Conservation (phyloP, 2,797 vertebrate genomes). For the Xenopus petersii region DNA sequence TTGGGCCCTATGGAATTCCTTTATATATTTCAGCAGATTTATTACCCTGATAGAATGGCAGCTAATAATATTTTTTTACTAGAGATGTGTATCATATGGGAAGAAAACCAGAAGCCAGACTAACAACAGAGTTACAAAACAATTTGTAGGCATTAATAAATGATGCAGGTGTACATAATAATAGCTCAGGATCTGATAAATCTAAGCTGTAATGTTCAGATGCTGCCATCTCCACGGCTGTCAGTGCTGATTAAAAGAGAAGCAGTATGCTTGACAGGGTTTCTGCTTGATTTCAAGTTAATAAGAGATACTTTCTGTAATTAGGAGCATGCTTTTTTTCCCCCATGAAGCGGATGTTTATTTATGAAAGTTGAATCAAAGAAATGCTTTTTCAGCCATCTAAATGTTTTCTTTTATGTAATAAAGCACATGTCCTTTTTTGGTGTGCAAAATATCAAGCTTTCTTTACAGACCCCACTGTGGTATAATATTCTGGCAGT, state of each 20-base stretch:
- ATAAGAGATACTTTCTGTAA: too few species aligned
- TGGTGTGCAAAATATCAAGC: background rate
- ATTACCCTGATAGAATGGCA: background rate
- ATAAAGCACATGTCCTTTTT: background rate
- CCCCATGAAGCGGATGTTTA: too few species aligned
- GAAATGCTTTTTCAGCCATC: too few species aligned
- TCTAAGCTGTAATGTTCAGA: conserved; percentile 10
- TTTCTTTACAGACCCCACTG: conserved; percentile 5
- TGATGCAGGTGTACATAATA: conserved; percentile 12
- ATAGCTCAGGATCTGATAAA: conserved; percentile 3
- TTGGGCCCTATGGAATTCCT: background rate
- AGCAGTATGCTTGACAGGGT: too few species aligned
- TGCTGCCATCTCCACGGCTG: background rate
- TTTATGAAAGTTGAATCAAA: too few species aligned
- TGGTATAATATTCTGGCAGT: conserved; percentile 19
- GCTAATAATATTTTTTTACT: background rate
- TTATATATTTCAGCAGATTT: background rate
- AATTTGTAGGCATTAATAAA: conserved; percentile 4
- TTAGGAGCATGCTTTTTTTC: too few species aligned
- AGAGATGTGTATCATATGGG: background rate
- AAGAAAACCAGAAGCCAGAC: background rate
- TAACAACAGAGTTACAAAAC: background rate
- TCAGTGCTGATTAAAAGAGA: too few species aligned
- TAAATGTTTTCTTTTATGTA: background rate
- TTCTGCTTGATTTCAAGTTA: too few species aligned